Percentiles rank a stretch among this genome's conserved stretches.
Evolutionary conservation across 2,888 invertebrate genomes (phyloP).

Genomic region (Psylliodes chrysocephalus): DNA sequence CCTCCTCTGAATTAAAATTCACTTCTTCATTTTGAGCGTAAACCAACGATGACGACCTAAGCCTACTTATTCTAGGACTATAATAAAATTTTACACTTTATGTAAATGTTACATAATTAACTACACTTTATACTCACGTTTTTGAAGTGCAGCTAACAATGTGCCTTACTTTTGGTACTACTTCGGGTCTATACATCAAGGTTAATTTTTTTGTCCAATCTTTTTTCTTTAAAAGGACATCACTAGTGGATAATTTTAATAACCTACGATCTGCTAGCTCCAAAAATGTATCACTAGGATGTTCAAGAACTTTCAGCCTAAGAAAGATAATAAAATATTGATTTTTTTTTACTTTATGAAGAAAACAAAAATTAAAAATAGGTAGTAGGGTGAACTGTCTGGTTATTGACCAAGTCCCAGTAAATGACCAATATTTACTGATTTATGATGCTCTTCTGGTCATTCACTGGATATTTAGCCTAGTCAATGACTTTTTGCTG

Average conservation of each 20-base stretch:
- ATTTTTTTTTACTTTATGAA: too few relatives aligned
- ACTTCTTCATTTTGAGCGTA: slow-evolving; percentile 33
- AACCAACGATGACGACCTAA: slow-evolving; percentile 45
- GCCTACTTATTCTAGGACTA: slow-evolving; percentile 44
- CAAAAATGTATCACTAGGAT: slow-evolving; percentile 87
- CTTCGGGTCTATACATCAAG: slow-evolving; percentile 54
- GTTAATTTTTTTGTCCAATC: slow-evolving; percentile 79
- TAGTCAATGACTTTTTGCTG: too few relatives aligned
- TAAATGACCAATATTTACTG: too few relatives aligned
- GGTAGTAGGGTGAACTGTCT: too few relatives aligned
- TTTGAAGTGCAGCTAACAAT: slow-evolving; percentile 52
- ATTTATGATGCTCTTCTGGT: too few relatives aligned
- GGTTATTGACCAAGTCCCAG: too few relatives aligned
- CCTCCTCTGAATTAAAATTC: slow-evolving; percentile 50
- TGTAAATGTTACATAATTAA: not conserved
- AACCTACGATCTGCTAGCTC: slow-evolving; percentile 91
- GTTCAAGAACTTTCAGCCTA: slow-evolving; percentile 83
- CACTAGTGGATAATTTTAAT: slow-evolving; percentile 80
- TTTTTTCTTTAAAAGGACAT: slow-evolving; percentile 79
- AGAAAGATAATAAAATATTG: slow-evolving; percentile 44
- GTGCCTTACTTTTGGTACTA: slow-evolving; percentile 55
- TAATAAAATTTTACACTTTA: not conserved
- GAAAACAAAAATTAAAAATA: too few relatives aligned
- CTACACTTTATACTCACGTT: slow-evolving; percentile 42
- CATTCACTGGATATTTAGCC: too few relatives aligned